Percentiles rank a stretch among this genome's conserved stretches.
These are phyloP conservation scores for Heliconius ethilla DNA, from an alignment of 2,888 invertebrate genomes.

Conservation along the genomic window DNA sequence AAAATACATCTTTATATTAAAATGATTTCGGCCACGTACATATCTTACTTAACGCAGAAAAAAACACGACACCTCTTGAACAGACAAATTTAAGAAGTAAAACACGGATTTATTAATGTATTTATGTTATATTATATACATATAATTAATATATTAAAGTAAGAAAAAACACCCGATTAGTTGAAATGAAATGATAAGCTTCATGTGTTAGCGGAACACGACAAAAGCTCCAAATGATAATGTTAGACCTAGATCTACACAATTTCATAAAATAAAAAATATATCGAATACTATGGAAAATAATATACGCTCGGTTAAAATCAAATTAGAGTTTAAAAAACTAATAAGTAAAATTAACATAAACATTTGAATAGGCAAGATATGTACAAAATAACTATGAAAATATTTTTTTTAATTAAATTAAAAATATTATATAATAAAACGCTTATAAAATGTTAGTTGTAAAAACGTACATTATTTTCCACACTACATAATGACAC, in stretches of 20 bases:
- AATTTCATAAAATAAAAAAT: slow-evolving; percentile 24
- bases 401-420: not conserved
- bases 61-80: slow-evolving; percentile 8
- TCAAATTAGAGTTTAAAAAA: not conserved
- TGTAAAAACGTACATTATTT: not conserved
- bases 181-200: slow-evolving; percentile 63
- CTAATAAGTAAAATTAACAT: not conserved
- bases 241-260: slow-evolving; percentile 47
- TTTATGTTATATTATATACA: slow-evolving; percentile 39
- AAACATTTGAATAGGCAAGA: not conserved
- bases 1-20: not conserved
- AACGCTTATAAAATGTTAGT: not conserved
- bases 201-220: slow-evolving; percentile 70
- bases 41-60: not conserved
- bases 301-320: not conserved
- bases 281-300: slow-evolving; percentile 7
- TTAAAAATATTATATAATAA: not conserved
- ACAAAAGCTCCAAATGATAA: slow-evolving; percentile 60
- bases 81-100: slow-evolving; percentile 18
- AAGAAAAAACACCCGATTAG: slow-evolving; percentile 47
- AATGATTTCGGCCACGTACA: slow-evolving; percentile 15
- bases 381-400: not conserved
- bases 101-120: slow-evolving; percentile 19
- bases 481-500: slow-evolving; percentile 29
- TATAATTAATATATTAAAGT: slow-evolving; percentile 30